Evolutionary conservation across 1,140 invertebrate genomes (phyloP).

Genomic region (Orchesella cincta): DNA sequence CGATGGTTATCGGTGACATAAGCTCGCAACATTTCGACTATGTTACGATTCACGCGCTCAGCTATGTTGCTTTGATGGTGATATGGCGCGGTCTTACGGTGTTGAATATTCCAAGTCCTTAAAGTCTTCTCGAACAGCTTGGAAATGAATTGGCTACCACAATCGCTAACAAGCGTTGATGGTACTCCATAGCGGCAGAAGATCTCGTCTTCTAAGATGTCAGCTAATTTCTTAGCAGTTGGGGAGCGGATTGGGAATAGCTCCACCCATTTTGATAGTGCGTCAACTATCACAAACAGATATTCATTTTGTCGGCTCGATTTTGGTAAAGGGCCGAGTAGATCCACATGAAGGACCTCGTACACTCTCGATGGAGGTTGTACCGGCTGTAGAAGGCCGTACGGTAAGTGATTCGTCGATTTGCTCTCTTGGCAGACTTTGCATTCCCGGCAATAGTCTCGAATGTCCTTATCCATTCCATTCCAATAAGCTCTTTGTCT

Average conservation of each 20-base stretch:
- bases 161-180: constrained; percentile 18
- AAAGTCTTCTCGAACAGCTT: constrained; percentile 31
- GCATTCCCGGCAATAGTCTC: constrained; percentile 42
- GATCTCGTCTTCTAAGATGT: constrained; percentile 30
- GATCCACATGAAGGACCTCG: constrained; percentile 37
- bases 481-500: constrained; percentile 40
- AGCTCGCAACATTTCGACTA: constrained; percentile 56
- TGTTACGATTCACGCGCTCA: constrained; percentile 56
- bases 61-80: constrained; percentile 56
- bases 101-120: constrained; percentile 29
- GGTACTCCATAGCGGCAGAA: constrained; percentile 37
- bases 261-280: constrained; percentile 37
- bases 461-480: constrained; percentile 40
- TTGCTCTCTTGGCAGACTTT: constrained; percentile 41
- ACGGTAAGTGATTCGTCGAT: constrained; percentile 15
- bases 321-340: constrained; percentile 41
- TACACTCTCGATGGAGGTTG: constrained; percentile 26
- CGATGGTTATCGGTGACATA: constrained; percentile 54
- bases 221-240: constrained; percentile 9
- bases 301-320: constrained; percentile 11
- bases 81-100: constrained; percentile 53
- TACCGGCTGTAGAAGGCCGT: constrained; percentile 7
- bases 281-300: constrained; percentile 15
- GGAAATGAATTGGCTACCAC: constrained; percentile 31
- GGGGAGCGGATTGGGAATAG: constrained; percentile 31